phyloP scores from a whole-genome alignment of 1,140 invertebrate species.

The Oppia nitens region DNA sequence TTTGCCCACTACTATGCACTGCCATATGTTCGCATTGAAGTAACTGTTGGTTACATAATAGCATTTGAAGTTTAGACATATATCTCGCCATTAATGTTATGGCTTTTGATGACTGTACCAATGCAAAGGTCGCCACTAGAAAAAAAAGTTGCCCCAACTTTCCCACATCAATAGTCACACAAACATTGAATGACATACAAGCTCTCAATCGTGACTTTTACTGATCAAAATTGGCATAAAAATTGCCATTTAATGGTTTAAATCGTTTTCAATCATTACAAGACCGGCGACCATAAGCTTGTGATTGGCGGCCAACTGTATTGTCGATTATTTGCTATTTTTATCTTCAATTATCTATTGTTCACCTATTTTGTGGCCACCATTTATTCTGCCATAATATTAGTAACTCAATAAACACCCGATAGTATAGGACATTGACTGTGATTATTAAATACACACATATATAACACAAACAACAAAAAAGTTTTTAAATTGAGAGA shows the following conservation, averaged over 20 bases:
- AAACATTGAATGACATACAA: not conserved
- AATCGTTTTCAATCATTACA: not conserved
- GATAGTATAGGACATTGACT: not conserved
- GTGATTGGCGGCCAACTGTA: not conserved
- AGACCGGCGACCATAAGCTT: no score
- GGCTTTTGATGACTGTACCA: no score
- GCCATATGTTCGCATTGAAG: not conserved
- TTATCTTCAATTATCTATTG: slow-evolving; percentile 21
- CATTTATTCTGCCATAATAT: no score
- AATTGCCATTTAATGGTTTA: not conserved
- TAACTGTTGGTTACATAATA: no score
- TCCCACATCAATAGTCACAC: slow-evolving; percentile 5
- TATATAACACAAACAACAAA: not conserved
- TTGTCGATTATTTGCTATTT: slow-evolving; percentile 20
- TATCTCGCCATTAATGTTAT: no score
- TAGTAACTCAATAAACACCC: no score
- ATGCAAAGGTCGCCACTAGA: no score
- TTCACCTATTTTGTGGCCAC: no score
- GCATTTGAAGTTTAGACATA: no score
- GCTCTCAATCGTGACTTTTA: not conserved
- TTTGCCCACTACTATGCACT: not conserved
- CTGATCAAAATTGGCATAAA: not conserved
- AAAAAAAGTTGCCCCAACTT: slow-evolving; percentile 1
- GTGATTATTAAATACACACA: not conserved
- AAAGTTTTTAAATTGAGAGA: no score